Percentiles rank a stretch among this genome's conserved stretches.
Evolutionary conservation across 1,140 invertebrate species (phyloP).

Genomic region (Halesus radiatus): DNA sequence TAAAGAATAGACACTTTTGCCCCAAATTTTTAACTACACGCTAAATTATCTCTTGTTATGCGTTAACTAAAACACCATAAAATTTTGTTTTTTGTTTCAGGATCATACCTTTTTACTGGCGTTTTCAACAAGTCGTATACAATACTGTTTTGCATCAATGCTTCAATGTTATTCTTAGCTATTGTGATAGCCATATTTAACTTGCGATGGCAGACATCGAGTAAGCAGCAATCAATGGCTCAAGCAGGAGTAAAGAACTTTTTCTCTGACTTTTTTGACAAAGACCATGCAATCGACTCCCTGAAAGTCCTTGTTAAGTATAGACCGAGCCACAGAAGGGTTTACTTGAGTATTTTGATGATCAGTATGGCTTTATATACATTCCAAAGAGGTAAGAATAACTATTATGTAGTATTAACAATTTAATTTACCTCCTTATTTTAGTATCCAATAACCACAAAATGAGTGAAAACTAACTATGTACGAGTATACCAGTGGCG

Average conservation of each 20-base stretch:
- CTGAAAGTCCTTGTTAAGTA: constrained; percentile 72
- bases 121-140: constrained; percentile 60
- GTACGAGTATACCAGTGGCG: too few relatives aligned
- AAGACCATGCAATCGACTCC: constrained; percentile 75
- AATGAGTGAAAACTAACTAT: too few relatives aligned
- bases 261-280: constrained; percentile 79
- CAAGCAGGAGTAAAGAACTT: constrained; percentile 72
- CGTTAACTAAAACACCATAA: background rate
- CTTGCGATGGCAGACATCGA: constrained; percentile 77
- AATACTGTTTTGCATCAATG: constrained; percentile 80
- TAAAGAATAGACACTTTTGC: too few relatives aligned
- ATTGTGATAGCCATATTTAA: constrained; percentile 75
- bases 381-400: constrained; percentile 76
- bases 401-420: constrained; percentile 7
- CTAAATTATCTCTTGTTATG: too few relatives aligned
- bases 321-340: constrained; percentile 69
- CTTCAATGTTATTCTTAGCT: constrained; percentile 71
- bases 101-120: constrained; percentile 70
- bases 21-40: too few relatives aligned
- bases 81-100: constrained; percentile 14
- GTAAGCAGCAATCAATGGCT: constrained; percentile 71
- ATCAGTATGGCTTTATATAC: constrained; percentile 81
- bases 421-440: too few relatives aligned
- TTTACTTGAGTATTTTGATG: constrained; percentile 77
- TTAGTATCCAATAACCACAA: too few relatives aligned